Percentiles rank a stretch among this genome's conserved stretches.
Evolutionary conservation across 2,113 vertebrate species (phyloP).

Genomic region (Tyto alba): DNA sequence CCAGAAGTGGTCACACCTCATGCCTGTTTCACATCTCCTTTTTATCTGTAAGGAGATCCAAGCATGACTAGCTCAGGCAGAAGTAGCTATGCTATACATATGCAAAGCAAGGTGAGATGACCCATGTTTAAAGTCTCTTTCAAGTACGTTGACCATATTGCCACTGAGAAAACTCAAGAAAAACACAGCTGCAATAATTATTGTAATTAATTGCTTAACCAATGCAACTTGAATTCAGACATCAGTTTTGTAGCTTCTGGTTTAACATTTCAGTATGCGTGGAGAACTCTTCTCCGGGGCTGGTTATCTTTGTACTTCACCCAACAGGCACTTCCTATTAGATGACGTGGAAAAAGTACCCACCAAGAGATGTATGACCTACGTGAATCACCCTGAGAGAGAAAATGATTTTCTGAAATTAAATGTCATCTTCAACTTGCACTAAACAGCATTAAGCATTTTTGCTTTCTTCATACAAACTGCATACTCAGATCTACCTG

Average conservation of each 20-base stretch:
- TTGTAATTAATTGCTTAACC: background rate
- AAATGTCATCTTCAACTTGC: background rate
- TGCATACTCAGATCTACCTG: rapidly evolving
- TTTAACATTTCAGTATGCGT: background rate
- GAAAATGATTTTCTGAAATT: background rate
- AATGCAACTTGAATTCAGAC: no score
- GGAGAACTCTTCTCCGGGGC: background rate
- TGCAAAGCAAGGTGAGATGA: background rate
- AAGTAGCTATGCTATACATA: background rate
- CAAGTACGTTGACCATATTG: background rate
- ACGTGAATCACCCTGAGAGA: background rate
- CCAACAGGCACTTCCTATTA: background rate
- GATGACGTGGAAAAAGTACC: background rate
- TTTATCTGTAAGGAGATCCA: background rate
- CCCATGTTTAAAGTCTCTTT: background rate
- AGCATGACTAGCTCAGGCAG: background rate
- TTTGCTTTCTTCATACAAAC: background rate
- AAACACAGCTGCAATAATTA: background rate
- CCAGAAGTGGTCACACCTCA: background rate
- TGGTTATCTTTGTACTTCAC: background rate
- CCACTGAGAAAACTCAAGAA: background rate
- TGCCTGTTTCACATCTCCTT: background rate
- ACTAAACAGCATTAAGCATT: background rate
- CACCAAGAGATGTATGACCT: background rate
- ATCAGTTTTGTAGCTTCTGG: background rate